These are phyloP conservation scores for Myanophis thanlyinensis DNA, from an alignment of 2,113 vertebrate species.

Conservation along the genomic window DNA sequence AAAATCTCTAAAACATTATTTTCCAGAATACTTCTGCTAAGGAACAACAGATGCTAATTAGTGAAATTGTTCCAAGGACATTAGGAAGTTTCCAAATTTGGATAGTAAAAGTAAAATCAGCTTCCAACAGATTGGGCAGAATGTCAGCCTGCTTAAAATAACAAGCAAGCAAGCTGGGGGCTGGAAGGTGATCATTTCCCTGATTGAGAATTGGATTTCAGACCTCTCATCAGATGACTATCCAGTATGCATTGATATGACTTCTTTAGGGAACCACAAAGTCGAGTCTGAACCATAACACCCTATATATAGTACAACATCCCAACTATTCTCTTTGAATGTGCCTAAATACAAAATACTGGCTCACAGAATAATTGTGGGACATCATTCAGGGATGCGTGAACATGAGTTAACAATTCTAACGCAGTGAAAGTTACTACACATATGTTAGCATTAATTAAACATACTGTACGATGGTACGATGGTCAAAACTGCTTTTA, in stretches of 20 bases:
- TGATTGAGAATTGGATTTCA: not conserved
- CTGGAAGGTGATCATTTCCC: not conserved
- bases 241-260: not conserved
- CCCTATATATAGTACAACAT: not conserved
- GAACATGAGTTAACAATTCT: not conserved
- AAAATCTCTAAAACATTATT: not conserved
- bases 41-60: conserved; percentile 6
- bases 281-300: not conserved
- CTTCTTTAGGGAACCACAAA: not conserved
- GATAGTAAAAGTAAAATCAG: conserved; percentile 26
- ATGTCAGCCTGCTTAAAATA: conserved; percentile 39
- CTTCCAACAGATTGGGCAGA: conserved; percentile 31
- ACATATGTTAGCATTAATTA: not conserved
- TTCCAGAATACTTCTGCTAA: not conserved
- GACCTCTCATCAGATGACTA: rapidly evolving
- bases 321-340: not conserved
- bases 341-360: not conserved
- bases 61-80: conserved; percentile 8
- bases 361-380: not conserved
- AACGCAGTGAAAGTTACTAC: not conserved
- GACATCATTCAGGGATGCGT: not conserved
- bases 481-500: not conserved
- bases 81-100: conserved; percentile 31
- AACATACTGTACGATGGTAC: not conserved
- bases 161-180: not conserved